Evolutionary conservation across 2,888 invertebrate species (phyloP), one percentile per base, ranked within the genome.

Genomic region (Boloria euphrosyne): DNA sequence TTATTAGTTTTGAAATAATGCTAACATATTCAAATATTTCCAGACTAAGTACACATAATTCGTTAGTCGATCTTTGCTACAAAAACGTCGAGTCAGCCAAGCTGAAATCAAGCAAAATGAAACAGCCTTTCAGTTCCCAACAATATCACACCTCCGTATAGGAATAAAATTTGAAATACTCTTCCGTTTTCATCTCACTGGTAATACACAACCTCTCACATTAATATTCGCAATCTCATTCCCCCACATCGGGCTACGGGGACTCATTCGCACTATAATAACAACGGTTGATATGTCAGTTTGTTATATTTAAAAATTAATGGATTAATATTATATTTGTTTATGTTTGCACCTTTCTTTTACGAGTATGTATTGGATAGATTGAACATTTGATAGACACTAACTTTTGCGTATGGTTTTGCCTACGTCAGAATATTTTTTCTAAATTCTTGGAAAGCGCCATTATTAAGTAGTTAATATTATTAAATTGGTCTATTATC

Each of bases 211-310:
- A 54, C 53, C 52, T 49, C 43, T 54, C 46, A 18, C 55, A 64
- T 67, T 64, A 60, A 67, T 67, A 63, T 60, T 67, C 60, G 67
- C 63, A 46, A 67, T 67, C 59, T 60, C 59, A 59, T 59, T 44
- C 43, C 61, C 53, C n/a, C 52, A 31, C 52, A 66, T 62, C 53
- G 54, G 44, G 50, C 67, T 54, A 38, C 49, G 60, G 65, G 54
- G 65, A 60, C 65, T 60, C 54, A 38, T 59, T 59, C 47, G 31
- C 57, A 38, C 57, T 59, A 49, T 17, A 59, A 59, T 59, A 59
- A 59, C 49, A 31, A 13, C 17, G 4, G 14, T 17, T 38, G 31
- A 38, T 38, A 38, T 38, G 31, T 38, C 31, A 38, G 7, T 38
- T 2, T 38, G 31, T 38, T 38, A 10, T 38, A 38, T 38, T 38